Percentiles rank a stretch among this genome's conserved stretches.
Evolutionary conservation across 2,113 vertebrate genomes (phyloP).

Genomic region (Amblyornis subalaris): DNA sequence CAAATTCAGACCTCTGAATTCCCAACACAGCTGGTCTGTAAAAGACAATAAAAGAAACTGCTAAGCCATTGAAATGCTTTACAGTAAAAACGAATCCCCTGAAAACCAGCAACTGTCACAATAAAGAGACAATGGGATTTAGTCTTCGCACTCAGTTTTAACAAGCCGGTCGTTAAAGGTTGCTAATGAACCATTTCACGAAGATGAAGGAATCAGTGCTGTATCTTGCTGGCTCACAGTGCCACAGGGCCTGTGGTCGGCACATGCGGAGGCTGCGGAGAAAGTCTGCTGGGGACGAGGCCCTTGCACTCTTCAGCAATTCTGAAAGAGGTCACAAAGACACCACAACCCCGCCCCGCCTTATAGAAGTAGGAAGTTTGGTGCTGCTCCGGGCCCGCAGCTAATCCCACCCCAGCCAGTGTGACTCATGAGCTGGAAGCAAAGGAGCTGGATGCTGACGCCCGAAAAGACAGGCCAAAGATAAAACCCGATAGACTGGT

Average conservation of each 20-base stretch:
- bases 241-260: not conserved
- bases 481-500: too few species aligned
- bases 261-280: not conserved
- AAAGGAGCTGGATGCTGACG: too few species aligned
- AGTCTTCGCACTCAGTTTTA: not conserved
- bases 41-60: conserved; percentile 10
- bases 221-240: not conserved
- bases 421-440: not conserved
- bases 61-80: not conserved
- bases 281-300: not conserved
- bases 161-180: not conserved
- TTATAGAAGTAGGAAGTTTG: not conserved
- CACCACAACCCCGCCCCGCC: not conserved
- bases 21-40: not conserved
- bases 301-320: not conserved
- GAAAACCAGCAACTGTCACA: not conserved
- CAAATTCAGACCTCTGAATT: conserved; percentile 15
- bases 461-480: too few species aligned
- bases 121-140: conserved; percentile 1
- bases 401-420: not conserved
- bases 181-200: not conserved
- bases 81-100: not conserved
- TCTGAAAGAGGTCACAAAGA: not conserved
- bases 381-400: not conserved
- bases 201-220: not conserved